These are phyloP conservation scores for Nipponia nippon DNA, from an alignment of 2,113 vertebrate genomes.

Conservation along the genomic window DNA sequence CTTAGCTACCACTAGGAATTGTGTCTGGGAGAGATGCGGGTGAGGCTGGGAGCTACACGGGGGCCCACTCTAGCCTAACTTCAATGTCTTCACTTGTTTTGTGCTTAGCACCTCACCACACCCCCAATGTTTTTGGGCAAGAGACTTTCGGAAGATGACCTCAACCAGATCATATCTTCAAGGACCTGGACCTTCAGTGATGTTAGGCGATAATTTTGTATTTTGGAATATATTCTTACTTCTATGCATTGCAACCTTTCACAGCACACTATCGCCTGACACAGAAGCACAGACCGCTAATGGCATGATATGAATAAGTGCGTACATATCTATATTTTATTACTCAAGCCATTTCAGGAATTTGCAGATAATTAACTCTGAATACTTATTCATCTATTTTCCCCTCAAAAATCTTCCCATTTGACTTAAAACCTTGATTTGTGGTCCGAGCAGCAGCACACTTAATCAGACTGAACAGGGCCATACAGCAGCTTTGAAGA, in stretches of 20 bases:
- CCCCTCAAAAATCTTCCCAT: neutral
- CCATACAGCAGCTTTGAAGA: neutral
- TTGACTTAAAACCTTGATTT: neutral
- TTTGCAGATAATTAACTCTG: constrained; percentile 13
- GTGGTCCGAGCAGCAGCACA: neutral
- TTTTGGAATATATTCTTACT: neutral
- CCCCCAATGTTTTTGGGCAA: neutral
- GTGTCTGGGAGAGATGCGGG: neutral
- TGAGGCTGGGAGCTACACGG: neutral
- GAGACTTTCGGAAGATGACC: neutral
- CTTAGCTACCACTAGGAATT: neutral
- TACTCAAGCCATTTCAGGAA: neutral
- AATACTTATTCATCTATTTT: neutral
- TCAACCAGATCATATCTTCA: neutral
- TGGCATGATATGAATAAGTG: neutral
- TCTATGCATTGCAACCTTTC: neutral
- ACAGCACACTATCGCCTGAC: neutral
- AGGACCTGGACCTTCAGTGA: neutral
- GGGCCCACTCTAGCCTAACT: neutral
- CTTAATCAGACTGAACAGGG: neutral
- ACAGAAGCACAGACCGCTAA: neutral
- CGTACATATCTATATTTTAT: neutral
- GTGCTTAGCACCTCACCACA: neutral
- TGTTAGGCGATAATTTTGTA: neutral
- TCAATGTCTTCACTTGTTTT: neutral